A percentile compares a stretch with the other conserved stretches of the same genome.
Conservation (phyloP, 2,888 invertebrate species). For the Aricia artaxerxes region DNA sequence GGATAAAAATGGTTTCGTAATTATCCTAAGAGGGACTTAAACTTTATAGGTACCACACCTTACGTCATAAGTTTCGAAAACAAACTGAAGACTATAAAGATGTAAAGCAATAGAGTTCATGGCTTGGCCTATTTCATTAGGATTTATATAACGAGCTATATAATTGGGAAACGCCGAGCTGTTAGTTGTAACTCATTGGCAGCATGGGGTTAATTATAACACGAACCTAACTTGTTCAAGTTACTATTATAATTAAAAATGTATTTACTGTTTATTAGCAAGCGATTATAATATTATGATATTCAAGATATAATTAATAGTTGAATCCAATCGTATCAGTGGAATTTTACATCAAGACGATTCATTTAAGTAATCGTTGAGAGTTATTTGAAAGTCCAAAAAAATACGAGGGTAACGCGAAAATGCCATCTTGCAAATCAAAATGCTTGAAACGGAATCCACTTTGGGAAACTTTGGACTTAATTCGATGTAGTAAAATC, state of each 20-base stretch:
- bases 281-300: background rate
- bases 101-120: background rate
- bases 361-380: too few relatives aligned
- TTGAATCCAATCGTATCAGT: too few relatives aligned
- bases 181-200: background rate
- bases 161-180: background rate
- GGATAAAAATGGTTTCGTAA: too few relatives aligned
- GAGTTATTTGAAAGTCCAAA: too few relatives aligned
- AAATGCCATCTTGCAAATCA: too few relatives aligned
- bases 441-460: background rate
- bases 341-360: too few relatives aligned
- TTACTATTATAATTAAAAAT: background rate
- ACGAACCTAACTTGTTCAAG: background rate
- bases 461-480: too few relatives aligned
- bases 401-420: too few relatives aligned
- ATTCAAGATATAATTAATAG: background rate
- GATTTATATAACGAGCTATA: background rate
- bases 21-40: too few relatives aligned
- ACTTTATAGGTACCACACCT: too few relatives aligned
- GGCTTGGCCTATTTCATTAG: background rate
- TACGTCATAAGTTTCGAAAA: background rate
- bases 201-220: slow-evolving; percentile 1
- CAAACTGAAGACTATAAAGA: background rate
- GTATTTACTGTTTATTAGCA: background rate
- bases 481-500: background rate